Base-by-base conservation (phyloP, 2,113 vertebrate species). In the Callipepla squamata region DNA sequence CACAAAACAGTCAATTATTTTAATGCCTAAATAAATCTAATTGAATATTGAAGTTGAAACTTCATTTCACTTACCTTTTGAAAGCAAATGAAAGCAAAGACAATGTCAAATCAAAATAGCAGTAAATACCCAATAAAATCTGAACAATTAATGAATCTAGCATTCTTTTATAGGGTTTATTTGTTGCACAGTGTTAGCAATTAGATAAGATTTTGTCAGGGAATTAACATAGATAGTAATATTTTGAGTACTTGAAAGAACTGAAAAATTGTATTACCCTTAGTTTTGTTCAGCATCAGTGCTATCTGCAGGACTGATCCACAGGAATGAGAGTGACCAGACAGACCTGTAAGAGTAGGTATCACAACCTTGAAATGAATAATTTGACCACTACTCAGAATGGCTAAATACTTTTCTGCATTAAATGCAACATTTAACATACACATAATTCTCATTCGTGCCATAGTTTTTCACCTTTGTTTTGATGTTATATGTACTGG, bases 1-100 rank as follows among this genome's bases (percentile, higher is more conserved):
- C 21, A 12, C 62, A 13, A 80, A 79, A 30, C 22, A 75, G 47
- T 86, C 38, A 66, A 47, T 78, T 77, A 45, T 74, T 91, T 90
- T 70, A 76, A 83, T 68, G 32, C 21, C 87, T 93, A 93, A 79
- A 67, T 89, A 34, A 92, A 95, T 87, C 63, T 86, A 93, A 92
- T 92, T 47, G 70, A 80, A 93, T 65, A 28, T 13, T n/a, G 57
- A 81, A 55, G 25, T 12, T 69, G 32, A 92, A 36, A 13, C 28
- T 93, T 87, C 45, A 66, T 79, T 90, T 45, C 53, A 23, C 40
- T 87, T 74, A 65, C 57, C 40, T n/a, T 75, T 90, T 85, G 40
- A 74, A 47, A 72, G 38, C 20, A 93, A 92, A 66, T 34, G 8
- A 78, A 94, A 78, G 12, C 10, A 70, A 74, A 74, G 10, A 11